phyloP scores from a whole-genome alignment of 2,113 vertebrate species.

The Rousettus leschenaultii region DNA sequence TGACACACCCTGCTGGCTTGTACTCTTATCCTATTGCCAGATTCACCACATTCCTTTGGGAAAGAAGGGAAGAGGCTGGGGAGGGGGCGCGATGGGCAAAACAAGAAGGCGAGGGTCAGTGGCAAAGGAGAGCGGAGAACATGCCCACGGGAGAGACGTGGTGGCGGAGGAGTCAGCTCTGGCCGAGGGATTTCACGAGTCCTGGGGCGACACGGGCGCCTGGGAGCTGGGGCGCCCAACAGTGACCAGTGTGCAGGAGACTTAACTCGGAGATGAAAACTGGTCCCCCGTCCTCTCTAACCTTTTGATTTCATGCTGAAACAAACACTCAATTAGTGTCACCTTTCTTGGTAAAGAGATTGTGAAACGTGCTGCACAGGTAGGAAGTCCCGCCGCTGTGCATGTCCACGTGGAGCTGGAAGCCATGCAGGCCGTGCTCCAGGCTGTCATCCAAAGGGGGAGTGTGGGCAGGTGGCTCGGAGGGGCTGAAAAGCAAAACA shows the following conservation, averaged over 20 bases:
- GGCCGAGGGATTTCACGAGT: background rate
- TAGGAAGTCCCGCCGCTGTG: constrained; percentile 81
- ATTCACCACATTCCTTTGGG: background rate
- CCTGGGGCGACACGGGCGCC: background rate
- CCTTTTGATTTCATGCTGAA: background rate
- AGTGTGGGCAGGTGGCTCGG: constrained; percentile 66
- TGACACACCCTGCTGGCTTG: too few relatives aligned
- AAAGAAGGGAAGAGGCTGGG: background rate
- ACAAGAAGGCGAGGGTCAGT: background rate
- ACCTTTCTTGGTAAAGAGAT: constrained; percentile 91
- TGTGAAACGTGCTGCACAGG: constrained; percentile 84
- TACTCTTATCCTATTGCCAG: background rate
- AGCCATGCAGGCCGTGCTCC: constrained; percentile 90
- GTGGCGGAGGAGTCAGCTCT: background rate
- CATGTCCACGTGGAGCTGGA: constrained; percentile 88
- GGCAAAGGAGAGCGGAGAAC: background rate
- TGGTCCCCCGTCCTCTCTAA: background rate
- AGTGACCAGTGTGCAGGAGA: background rate
- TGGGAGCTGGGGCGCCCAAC: background rate
- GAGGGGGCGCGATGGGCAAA: fast-evolving
- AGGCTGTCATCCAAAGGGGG: constrained; percentile 87
- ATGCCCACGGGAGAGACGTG: background rate
- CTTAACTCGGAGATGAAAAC: background rate
- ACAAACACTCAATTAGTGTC: constrained; percentile 13
- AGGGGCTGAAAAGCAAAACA: constrained; percentile 78